Conservation (phyloP, 2,888 invertebrate genomes). For the Steinernema carpocapsae region DNA sequence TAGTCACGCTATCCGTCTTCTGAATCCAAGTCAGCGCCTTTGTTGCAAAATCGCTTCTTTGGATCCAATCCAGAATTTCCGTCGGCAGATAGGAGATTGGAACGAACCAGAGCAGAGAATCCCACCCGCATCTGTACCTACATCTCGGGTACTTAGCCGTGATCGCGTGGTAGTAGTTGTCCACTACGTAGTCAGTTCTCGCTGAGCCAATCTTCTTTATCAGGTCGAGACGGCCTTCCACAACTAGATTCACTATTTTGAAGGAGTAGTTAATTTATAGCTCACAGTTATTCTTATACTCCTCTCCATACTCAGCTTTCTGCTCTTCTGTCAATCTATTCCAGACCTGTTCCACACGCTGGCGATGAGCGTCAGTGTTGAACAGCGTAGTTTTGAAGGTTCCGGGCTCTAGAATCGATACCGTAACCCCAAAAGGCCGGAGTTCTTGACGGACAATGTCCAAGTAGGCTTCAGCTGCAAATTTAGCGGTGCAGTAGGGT, state of each 20-base stretch:
- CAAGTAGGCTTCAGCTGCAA: constrained; percentile 60
- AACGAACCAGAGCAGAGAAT: constrained; percentile 58
- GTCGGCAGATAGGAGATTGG: constrained; percentile 58
- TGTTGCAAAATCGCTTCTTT: too few species aligned
- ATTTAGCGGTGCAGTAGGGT: constrained; percentile 59
- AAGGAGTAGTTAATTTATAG: neutral
- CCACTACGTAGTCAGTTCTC: constrained; percentile 58
- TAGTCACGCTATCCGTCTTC: too few species aligned
- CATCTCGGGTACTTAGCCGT: constrained; percentile 57
- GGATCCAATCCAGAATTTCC: constrained; percentile 49
- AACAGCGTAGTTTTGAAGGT: constrained; percentile 58
- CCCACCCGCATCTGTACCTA: constrained; percentile 61
- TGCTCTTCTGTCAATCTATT: constrained; percentile 46
- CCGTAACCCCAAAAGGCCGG: constrained; percentile 51
- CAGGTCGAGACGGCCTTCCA: constrained; percentile 51
- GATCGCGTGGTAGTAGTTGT: constrained; percentile 64
- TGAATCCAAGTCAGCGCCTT: too few species aligned
- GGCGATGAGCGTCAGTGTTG: constrained; percentile 49
- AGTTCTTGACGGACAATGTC: constrained; percentile 64
- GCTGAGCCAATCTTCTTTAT: constrained; percentile 50
- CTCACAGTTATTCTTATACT: constrained; percentile 59
- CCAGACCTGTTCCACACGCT: constrained; percentile 56
- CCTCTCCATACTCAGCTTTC: constrained; percentile 55
- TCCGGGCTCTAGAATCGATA: constrained; percentile 59
- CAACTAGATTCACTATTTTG: constrained; percentile 43